Conservation (phyloP, 2,888 invertebrate genomes). For the Allolobophora icterica region DNA sequence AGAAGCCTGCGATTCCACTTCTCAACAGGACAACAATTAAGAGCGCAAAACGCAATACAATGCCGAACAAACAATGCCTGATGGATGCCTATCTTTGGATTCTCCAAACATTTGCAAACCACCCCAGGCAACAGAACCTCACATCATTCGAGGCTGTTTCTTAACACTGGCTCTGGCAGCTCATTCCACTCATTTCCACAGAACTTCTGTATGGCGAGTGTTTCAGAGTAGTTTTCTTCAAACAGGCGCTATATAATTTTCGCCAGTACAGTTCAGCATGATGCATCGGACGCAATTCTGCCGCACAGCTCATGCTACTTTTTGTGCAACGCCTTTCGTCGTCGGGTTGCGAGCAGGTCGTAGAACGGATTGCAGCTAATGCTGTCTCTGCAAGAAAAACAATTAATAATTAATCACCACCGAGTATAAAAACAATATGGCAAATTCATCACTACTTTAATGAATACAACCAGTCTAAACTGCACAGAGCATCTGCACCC, state of each 20-base stretch:
- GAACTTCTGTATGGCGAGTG: no score
- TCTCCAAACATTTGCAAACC: background rate
- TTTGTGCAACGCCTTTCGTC: conserved; percentile 78
- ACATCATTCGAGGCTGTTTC: background rate
- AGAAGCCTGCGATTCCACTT: background rate
- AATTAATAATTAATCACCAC: background rate
- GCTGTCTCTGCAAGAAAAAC: conserved; percentile 75
- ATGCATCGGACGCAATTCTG: background rate
- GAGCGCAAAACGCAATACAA: background rate
- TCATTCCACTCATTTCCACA: background rate
- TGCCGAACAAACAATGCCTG: background rate
- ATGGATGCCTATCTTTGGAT: background rate
- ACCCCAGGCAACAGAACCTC: background rate
- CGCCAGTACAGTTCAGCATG: background rate
- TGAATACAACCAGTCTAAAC: background rate
- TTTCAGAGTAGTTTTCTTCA: background rate
- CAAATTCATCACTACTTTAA: background rate
- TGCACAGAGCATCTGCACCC: no score
- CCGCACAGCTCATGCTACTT: background rate
- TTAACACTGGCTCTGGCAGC: background rate
- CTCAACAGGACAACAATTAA: background rate
- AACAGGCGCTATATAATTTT: background rate
- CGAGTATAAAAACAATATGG: no score
- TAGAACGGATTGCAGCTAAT: conserved; percentile 98
- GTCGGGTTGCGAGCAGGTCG: conserved; percentile 91